Base-by-base conservation (phyloP, 2,888 invertebrate species). In the Netelia virgata region DNA sequence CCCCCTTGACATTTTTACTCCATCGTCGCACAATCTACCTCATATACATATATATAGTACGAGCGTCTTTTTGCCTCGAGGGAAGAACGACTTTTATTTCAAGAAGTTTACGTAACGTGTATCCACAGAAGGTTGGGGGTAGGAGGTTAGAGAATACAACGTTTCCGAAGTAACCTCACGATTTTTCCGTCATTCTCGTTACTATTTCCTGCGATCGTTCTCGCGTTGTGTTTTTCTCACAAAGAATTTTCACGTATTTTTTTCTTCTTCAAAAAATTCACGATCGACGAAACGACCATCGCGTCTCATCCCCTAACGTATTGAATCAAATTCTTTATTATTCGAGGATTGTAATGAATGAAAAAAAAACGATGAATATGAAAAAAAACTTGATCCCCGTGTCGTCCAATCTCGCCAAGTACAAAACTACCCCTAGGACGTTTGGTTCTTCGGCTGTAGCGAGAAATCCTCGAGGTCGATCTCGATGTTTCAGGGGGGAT, bases 1-100 rank as follows among this genome's bases (percentile, higher is more conserved):
- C 36, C 63, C 63, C 14, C 64, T 59, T 43, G 41, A 69, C 69
- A 36, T 50, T 77, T 74, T 72, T 72, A 28, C 72, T 59, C 55
- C 75, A 2, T 66, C 75, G 64, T 55, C 6, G 61, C 59, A 64
- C 59, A 72, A 64, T 75, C 72, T 47, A 47, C 47, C 14, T 14
- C 14, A 47, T 47, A 47, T 47, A 47, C 14, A 72, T 81, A 70
- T 69, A 82, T 77, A 53, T 68, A 72, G 64, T 57, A 75, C 72
- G 81, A 77, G 72, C 72, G 82, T 72, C 78, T 82, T 70, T 36
- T 72, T 79, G 69, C 74, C 84, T 72, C 66, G 69, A 47, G 75
- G 78, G 47, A 72, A 72, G 36, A 78, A 70, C 74, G 78, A 85
- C 72, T 82, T 78, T 82, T 82, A 82, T 82, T 75, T 82, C 75